Evolutionary conservation across 2,888 invertebrate species (phyloP).

Genomic region (Caenorhabditis parvicauda): DNA sequence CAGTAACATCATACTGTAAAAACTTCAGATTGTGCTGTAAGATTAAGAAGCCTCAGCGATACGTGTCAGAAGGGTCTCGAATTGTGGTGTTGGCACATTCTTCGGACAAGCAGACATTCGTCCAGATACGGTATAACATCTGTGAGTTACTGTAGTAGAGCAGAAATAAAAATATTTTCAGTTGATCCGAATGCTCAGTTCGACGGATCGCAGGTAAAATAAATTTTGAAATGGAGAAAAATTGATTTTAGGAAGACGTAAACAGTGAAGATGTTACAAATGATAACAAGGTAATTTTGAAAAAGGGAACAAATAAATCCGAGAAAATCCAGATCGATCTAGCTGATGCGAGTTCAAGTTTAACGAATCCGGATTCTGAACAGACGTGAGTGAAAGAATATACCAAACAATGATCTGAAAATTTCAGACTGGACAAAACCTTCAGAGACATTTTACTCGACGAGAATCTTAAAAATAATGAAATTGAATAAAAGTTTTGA

Average conservation of each 20-base stretch:
- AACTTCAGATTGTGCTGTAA: conserved; percentile 17
- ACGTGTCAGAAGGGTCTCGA: conserved; percentile 13
- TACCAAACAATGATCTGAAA: too few species aligned
- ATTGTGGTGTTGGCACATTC: conserved; percentile 16
- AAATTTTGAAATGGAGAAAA: background rate
- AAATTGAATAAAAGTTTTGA: too few species aligned
- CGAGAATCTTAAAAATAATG: too few species aligned
- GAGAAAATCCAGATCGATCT: too few species aligned
- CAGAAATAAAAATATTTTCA: conserved; percentile 2
- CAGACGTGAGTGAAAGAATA: too few species aligned
- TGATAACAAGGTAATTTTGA: too few species aligned
- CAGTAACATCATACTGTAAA: background rate
- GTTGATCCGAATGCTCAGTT: conserved; percentile 15
- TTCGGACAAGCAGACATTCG: conserved; percentile 23
- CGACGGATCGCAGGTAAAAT: background rate
- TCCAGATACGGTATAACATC: conserved; percentile 21
- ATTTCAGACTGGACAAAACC: too few species aligned
- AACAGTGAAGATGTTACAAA: too few species aligned
- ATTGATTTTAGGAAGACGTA: background rate
- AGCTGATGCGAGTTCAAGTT: too few species aligned
- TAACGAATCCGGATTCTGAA: too few species aligned
- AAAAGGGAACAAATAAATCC: too few species aligned
- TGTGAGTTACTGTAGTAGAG: conserved; percentile 3
- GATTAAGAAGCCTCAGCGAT: conserved; percentile 13
- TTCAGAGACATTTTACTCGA: too few species aligned